Evolutionary conservation across 2,888 invertebrate species (phyloP).

Genomic region (Drosophila histrio): DNA sequence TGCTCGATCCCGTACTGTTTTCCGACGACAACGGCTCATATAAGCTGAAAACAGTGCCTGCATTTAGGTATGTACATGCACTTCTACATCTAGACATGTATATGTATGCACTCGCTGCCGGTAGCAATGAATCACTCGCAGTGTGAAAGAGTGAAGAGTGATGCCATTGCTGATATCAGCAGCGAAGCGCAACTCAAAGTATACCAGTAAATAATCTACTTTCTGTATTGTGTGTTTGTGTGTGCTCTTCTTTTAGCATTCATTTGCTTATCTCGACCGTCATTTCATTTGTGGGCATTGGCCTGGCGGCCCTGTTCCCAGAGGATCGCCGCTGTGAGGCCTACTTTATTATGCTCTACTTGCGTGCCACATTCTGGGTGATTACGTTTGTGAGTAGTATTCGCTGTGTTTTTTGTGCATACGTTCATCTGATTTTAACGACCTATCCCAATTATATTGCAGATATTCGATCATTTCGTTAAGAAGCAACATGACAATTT

Average conservation of each 20-base stretch:
- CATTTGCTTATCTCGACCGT: conserved; percentile 81
- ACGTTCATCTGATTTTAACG: not conserved
- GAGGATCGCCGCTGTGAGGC: conserved; percentile 85
- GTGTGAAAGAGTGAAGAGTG: conserved; percentile 23
- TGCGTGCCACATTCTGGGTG: conserved; percentile 86
- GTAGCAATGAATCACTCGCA: conserved; percentile 54
- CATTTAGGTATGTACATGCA: conserved; percentile 79
- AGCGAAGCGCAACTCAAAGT: conserved; percentile 1
- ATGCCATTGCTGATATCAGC: conserved; percentile 34
- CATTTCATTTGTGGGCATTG: conserved; percentile 82
- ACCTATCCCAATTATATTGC: conserved; percentile 34
- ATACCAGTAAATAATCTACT: not conserved
- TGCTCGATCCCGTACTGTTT: conserved; percentile 82
- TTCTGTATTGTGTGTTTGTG: not conserved
- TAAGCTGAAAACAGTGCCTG: conserved; percentile 81
- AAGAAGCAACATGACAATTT: conserved; percentile 87
- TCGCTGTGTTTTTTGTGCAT: not conserved
- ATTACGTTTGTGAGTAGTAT: conserved; percentile 85
- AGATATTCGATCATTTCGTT: conserved; percentile 87
- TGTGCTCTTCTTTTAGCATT: conserved; percentile 64
- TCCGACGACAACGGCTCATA: conserved; percentile 74
- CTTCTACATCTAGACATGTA: conserved; percentile 10
- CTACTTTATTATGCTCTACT: conserved; percentile 86
- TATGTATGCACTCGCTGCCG: conserved; percentile 20
- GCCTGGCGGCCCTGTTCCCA: conserved; percentile 75